Evolutionary conservation across 2,113 vertebrate genomes (phyloP).

Genomic region (Serilophus lunatus): DNA sequence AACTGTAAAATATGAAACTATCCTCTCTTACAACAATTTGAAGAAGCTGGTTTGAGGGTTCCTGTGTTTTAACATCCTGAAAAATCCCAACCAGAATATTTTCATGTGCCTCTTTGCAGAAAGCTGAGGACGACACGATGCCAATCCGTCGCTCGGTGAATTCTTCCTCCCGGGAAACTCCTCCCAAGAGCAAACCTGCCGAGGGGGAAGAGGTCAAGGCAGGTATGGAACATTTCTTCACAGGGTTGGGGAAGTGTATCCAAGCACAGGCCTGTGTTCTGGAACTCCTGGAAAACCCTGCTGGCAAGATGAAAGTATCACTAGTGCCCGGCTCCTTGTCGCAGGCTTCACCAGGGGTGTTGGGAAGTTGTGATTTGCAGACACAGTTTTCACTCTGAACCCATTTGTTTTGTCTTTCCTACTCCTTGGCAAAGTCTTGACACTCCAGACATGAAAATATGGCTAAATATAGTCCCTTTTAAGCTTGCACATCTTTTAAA

Average conservation of each 20-base stretch:
- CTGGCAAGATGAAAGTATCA: neutral
- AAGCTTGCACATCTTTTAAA: neutral
- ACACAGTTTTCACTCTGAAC: neutral
- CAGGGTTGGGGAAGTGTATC: no score
- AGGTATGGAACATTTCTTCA: conserved; percentile 6
- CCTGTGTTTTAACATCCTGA: neutral
- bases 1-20: neutral
- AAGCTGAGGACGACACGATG: conserved; percentile 81
- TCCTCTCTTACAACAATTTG: conserved; percentile 11
- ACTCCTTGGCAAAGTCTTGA: neutral
- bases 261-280: neutral
- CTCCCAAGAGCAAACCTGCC: conserved; percentile 81
- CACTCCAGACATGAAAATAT: neutral
- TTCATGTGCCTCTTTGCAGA: conserved; percentile 63
- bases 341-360: neutral
- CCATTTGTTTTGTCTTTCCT: neutral
- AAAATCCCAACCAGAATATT: conserved; percentile 25
- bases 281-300: neutral
- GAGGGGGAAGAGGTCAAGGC: conserved; percentile 80
- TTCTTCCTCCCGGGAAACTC: conserved; percentile 84
- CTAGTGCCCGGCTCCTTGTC: neutral
- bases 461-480: neutral
- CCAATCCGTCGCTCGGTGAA: conserved; percentile 90
- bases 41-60: conserved; percentile 32
- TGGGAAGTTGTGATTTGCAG: neutral